A percentile compares a stretch with the other conserved stretches of the same genome.
These are phyloP conservation scores for Hexactinellida sp. DNA, from an alignment of 37 sponge, comb jelly and placozoan species.

Conservation along the genomic window DNA sequence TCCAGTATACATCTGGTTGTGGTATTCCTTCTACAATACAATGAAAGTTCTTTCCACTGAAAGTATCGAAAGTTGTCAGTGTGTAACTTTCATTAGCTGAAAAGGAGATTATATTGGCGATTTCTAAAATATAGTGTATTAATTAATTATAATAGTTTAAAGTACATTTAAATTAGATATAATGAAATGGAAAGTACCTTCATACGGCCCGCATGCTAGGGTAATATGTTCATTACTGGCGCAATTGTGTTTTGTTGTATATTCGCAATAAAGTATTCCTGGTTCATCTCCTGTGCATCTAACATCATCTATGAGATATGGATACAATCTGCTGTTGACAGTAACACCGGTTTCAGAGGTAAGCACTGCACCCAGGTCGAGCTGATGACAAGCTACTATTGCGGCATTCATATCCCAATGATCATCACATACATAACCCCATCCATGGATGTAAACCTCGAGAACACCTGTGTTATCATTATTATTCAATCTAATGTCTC, in stretches of 20 bases:
- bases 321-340: background rate
- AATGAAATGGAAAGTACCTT: no score
- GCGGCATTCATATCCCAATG: background rate
- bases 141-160: no score
- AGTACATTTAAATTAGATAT: no score
- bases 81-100: no score
- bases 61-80: no score
- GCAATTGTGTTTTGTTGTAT: background rate
- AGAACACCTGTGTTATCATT: background rate
- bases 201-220: background rate
- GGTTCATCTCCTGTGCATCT: background rate
- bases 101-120: no score
- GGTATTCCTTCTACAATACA: background rate
- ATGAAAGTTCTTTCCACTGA: no score
- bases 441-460: background rate
- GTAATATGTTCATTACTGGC: background rate
- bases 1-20: background rate
- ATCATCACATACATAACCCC: slow-evolving; percentile 15
- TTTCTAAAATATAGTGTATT: no score
- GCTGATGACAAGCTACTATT: background rate
- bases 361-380: background rate
- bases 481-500: background rate
- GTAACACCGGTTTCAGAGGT: background rate
- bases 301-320: background rate
- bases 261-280: background rate